Base-by-base conservation (phyloP, 2,113 vertebrate genomes). In the Danio rerio region DNA sequence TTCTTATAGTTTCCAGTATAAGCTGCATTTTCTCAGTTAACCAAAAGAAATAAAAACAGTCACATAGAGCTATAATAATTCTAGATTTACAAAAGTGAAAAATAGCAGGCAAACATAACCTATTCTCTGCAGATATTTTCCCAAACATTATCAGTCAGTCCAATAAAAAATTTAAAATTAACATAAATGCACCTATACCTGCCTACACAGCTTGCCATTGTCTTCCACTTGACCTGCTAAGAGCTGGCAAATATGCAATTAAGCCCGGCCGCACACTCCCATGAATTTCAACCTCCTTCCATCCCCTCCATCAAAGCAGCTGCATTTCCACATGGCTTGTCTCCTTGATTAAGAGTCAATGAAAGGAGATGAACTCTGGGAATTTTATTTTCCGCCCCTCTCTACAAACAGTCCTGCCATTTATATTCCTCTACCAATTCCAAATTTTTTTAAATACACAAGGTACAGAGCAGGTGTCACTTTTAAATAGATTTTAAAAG, bases 331-430 rank as follows among this genome's bases (percentile, higher is more conserved):
- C 85, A 86, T 87, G 83, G 80, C 81, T 88, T 85, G 71, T 84
- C 78, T 13, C 63, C 88, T 89, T 87, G 86, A 87, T 89, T 86
- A 85, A 82, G 66, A 85, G 86, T 86, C 84, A 43, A 87, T 88
- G 87, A 87, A 87, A 84, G 87, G 82, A 82, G 82, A 88, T 88
- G 74, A 88, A 83, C 68, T 86, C 75, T 58, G 81, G 86, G 84
- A 85, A 84, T 86, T 89, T 81, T 62, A 74, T 76, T 85, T 81
- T 78, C 83, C 68, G 59, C 71, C 76, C 77, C 65, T 77, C 63
- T 59, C 75, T 53, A 62, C 55, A 85, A 79, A 58, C 68, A 83
- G 81, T 43, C 66, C 16, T 9, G 20, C 59, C 61, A 13, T 86
- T 84, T 85, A 59, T 66, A 86, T 87, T 68, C 68, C 42, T 55